phyloP scores from a whole-genome alignment of 2,113 vertebrate species.

The Sprattus sprattus region DNA sequence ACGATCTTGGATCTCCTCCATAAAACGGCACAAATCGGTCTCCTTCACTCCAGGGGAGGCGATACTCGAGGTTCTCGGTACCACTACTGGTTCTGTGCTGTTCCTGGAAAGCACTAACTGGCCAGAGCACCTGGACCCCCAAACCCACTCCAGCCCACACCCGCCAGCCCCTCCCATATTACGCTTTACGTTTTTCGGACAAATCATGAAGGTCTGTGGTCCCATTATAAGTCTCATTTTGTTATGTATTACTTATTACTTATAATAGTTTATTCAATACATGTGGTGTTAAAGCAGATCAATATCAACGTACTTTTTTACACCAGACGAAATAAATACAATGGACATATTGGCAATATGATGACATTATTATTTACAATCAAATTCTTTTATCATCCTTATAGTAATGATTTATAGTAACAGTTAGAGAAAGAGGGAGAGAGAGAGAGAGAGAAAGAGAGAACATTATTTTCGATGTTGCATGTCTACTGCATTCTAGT shows the following conservation, averaged over 20 bases:
- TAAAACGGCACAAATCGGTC: background rate
- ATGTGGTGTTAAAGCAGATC: background rate
- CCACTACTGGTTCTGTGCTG: background rate
- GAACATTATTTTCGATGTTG: too few relatives aligned
- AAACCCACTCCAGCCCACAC: background rate
- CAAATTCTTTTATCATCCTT: too few relatives aligned
- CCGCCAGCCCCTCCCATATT: background rate
- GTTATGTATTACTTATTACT: too few relatives aligned
- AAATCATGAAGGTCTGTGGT: background rate
- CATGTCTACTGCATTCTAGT: too few relatives aligned
- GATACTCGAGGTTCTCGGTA: background rate
- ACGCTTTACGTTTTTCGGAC: background rate
- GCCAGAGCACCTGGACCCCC: slow-evolving; percentile 45
- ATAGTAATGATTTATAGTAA: too few relatives aligned
- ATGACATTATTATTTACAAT: too few relatives aligned
- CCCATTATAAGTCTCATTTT: too few relatives aligned
- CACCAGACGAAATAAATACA: background rate
- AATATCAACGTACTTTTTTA: too few relatives aligned
- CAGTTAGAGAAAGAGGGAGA: too few relatives aligned
- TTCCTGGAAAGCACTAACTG: background rate
- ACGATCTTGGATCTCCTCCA: background rate
- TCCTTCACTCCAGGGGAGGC: background rate
- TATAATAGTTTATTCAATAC: background rate
- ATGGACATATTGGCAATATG: background rate
- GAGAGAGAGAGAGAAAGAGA: too few relatives aligned